phyloP scores from a whole-genome alignment of 1,140 invertebrate genomes.

The Drosophila persimilis region DNA sequence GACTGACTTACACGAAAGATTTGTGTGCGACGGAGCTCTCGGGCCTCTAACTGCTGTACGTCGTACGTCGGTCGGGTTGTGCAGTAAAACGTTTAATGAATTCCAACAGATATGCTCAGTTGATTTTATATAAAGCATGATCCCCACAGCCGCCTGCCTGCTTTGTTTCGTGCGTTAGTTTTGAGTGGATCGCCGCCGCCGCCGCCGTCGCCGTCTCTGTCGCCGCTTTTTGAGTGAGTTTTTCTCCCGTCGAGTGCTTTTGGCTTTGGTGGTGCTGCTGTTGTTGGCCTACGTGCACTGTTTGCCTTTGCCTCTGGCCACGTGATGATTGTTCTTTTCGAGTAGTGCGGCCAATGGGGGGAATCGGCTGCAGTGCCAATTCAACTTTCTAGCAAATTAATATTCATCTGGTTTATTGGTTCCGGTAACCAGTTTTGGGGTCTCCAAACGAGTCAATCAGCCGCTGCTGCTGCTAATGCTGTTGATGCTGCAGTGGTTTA shows the following conservation, averaged over 20 bases:
- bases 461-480: conserved; percentile 10
- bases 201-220: too few relatives aligned
- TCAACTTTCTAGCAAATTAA: conserved; percentile 66
- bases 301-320: conserved; percentile 33
- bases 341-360: neutral
- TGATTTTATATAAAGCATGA: conserved; percentile 82
- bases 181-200: neutral
- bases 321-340: conserved; percentile 65
- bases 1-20: conserved; percentile 39
- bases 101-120: conserved; percentile 82
- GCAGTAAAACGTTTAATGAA: conserved; percentile 83
- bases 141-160: conserved; percentile 43
- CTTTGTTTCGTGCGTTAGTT: conserved; percentile 66
- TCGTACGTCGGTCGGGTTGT: conserved; percentile 62
- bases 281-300: conserved; percentile 55
- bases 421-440: conserved; percentile 67
- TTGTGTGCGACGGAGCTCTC: conserved; percentile 22
- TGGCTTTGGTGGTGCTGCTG: conserved; percentile 11
- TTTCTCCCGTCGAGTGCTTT: conserved; percentile 30
- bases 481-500: conserved; percentile 31
- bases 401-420: conserved; percentile 38
- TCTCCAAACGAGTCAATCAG: conserved; percentile 61
- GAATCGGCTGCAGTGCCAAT: conserved; percentile 22
- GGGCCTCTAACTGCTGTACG: conserved; percentile 38
- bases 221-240: conserved; percentile 62